Evolutionary conservation across 2,797 vertebrate species (phyloP).

Genomic region (Sebastes baramenuke): DNA sequence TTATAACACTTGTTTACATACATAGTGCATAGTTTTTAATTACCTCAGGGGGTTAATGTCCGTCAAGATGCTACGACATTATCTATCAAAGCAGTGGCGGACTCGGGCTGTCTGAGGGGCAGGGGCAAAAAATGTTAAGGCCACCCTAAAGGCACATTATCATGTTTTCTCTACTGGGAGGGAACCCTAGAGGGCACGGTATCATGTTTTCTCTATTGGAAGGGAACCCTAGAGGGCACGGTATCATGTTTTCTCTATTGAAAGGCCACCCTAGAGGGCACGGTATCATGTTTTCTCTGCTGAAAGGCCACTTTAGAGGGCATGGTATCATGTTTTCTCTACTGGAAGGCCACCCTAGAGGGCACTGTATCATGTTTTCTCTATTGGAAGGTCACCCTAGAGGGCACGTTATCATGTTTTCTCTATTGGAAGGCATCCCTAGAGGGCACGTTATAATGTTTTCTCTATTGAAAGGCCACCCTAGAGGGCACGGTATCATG

Average conservation of each 20-base stretch:
- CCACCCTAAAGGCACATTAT: no score
- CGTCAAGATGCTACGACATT: neutral
- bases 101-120: no score
- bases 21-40: neutral
- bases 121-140: no score
- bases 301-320: accelerated
- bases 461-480: no score
- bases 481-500: no score
- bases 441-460: accelerated
- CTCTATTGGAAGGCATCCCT: accelerated
- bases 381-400: accelerated
- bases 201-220: accelerated
- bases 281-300: accelerated
- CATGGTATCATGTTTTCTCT: accelerated
- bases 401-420: no score
- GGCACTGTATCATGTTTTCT: no score
- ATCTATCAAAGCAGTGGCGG: no score
- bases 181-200: accelerated
- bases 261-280: accelerated
- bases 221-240: accelerated
- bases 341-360: no score
- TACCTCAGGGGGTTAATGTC: neutral
- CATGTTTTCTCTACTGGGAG: no score
- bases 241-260: no score
- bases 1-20: neutral